Conservation (phyloP, 2,113 vertebrate species). For the Paracanthobrama guichenoti region DNA sequence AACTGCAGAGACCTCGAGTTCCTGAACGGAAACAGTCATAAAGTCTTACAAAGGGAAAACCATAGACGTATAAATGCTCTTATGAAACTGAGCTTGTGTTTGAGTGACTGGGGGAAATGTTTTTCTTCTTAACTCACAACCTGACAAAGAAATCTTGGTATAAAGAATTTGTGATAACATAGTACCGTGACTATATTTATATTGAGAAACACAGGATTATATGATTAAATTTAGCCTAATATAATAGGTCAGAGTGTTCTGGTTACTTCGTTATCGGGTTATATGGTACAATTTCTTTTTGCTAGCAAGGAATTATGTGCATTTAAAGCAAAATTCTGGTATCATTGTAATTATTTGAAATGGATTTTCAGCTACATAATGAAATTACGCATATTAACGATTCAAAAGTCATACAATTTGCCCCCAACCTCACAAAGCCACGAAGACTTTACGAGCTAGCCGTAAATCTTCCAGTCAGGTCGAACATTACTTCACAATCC, state of each 20-base stretch:
- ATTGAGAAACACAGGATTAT: not conserved
- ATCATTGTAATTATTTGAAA: not conserved
- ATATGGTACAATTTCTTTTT: not conserved
- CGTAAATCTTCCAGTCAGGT: not conserved
- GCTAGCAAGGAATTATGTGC: not conserved
- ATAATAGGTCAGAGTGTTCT: not conserved
- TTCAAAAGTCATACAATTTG: not conserved
- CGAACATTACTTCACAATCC: not conserved
- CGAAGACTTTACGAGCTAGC: not conserved
- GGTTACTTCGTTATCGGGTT: not conserved
- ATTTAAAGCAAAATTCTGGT: not conserved
- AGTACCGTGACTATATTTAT: not conserved
- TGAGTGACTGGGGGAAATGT: not conserved
- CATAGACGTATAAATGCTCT: not conserved
- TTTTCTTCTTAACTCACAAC: not conserved
- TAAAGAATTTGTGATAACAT: not conserved
- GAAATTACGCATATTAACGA: not conserved
- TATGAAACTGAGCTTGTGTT: not conserved
- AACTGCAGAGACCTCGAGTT: constrained; percentile 16
- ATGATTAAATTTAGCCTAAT: not conserved
- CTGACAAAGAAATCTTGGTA: not conserved
- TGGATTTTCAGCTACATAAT: not conserved
- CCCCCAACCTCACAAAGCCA: not conserved
- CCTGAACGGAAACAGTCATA: not conserved
- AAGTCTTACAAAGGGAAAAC: not conserved